Conservation (phyloP, 2,113 vertebrate species). For the Choloepus hoffmanni region DNA sequence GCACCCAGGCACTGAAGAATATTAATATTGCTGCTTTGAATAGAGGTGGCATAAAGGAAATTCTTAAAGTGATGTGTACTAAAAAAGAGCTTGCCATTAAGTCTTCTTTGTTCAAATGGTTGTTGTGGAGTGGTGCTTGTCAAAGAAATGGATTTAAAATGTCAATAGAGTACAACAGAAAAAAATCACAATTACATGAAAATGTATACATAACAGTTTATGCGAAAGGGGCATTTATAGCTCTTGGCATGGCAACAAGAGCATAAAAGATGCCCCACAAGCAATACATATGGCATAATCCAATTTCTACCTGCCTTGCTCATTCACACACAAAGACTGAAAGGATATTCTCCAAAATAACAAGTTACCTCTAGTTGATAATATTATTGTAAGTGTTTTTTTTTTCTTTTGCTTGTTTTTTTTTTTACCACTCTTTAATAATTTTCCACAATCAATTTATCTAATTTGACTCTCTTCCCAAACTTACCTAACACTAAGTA, state of each 20-base stretch:
- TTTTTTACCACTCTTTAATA: slow-evolving; percentile 1
- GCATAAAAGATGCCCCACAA: neutral
- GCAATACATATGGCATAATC: neutral
- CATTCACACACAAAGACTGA: neutral
- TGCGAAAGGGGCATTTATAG: neutral
- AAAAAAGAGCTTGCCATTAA: neutral
- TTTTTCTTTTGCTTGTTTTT: neutral
- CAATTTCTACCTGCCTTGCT: neutral
- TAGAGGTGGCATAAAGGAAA: neutral
- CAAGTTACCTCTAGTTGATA: neutral
- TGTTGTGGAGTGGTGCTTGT: neutral
- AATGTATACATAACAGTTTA: neutral
- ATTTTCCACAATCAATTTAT: neutral
- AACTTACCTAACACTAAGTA: slow-evolving; percentile 20
- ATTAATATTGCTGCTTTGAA: neutral
- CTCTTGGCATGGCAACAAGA: neutral
- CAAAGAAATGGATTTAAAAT: slow-evolving; percentile 4
- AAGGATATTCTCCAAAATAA: neutral
- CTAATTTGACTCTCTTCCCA: neutral
- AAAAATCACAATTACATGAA: neutral
- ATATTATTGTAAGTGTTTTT: neutral
- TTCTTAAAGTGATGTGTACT: neutral
- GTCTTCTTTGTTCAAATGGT: neutral
- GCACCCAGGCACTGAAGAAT: neutral
- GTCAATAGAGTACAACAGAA: neutral